These are phyloP conservation scores for Cuniculus paca DNA, from an alignment of 2,797 vertebrate species.

Conservation along the genomic window DNA sequence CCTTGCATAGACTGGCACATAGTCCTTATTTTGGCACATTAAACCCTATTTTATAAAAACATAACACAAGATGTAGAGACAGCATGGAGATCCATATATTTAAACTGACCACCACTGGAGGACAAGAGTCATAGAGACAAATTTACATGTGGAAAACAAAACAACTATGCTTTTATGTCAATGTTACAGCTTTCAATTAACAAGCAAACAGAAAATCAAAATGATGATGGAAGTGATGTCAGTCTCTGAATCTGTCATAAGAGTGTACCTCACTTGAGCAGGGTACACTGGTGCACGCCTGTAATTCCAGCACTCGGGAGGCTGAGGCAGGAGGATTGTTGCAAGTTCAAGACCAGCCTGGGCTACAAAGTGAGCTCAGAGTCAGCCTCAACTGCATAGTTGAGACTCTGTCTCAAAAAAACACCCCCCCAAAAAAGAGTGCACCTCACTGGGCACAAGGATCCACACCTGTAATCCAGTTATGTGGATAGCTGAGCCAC, in stretches of 20 bases:
- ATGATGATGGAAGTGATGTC: background rate
- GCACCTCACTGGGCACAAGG: background rate
- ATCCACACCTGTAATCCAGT: background rate
- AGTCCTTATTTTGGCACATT: background rate
- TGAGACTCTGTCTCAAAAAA: too few species aligned
- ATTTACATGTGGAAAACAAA: background rate
- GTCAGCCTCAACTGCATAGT: too few species aligned
- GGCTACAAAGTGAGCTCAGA: too few species aligned
- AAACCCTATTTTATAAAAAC: background rate
- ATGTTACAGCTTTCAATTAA: slow-evolving; percentile 5
- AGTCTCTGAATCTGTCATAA: background rate
- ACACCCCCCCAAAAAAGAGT: too few species aligned
- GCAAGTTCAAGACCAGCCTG: too few species aligned
- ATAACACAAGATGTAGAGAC: background rate
- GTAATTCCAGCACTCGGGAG: too few species aligned
- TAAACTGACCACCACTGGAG: background rate
- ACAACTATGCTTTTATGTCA: background rate
- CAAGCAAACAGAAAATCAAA: background rate
- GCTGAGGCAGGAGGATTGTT: too few species aligned
- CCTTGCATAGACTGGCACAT: accelerated
- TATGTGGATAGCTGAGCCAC: background rate
- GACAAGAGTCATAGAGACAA: background rate
- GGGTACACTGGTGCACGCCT: too few species aligned
- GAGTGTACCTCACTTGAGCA: too few species aligned
- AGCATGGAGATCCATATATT: background rate